Evolutionary conservation across 2,888 invertebrate genomes (phyloP), one percentile per base, ranked within the genome.

Genomic region (Lasiommata megera): DNA sequence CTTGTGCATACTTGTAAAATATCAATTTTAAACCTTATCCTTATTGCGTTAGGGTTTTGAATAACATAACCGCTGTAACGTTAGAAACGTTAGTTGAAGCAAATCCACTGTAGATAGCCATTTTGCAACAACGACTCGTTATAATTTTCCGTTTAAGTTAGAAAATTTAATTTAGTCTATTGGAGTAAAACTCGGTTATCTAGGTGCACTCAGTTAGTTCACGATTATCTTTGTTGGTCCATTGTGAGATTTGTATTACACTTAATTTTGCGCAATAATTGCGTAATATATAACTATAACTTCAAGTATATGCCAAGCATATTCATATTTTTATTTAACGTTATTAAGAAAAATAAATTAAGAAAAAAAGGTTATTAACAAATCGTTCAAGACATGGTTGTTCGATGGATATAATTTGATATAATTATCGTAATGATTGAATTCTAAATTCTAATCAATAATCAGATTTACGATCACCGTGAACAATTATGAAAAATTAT

Each of bases 131-230:
- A 46, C 29, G 29, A 9, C 29, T 46, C 46, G 34, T 48, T 36
- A 23, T 36, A 48, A 51, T 51, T 28, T 51, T 51, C 16, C 50
- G 37, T 51, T 51, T 29, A 38, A 51, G 28, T 38, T 50, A 29
- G 50, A 38, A 37, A 51, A 38, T 51, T 36, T 51, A 51, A 51
- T 38, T 51, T 28, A 38, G 28, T 51, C 38, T 38, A 51, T 51
- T 51, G 28, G 28, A 23, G 28, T 9, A 11, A 16, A 16, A 28
- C 9, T 14, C 12, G 36, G 36, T 36, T 14, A 14, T n/a, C 23
- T 23, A 17, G 8, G 44, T 31, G 6, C 12, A 34, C n/a, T 1
- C 36, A 36, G n/a, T 17, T 36, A 34, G 47, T 16, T 18, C 17
- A 36, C 7, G 9, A 29, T 31, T 2, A 36, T 18, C 12, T 23